Evolutionary conservation across 30 jellyfish, hydroid and myxozoan species (phyloP).

Genomic region (Pelagia noctiluca): DNA sequence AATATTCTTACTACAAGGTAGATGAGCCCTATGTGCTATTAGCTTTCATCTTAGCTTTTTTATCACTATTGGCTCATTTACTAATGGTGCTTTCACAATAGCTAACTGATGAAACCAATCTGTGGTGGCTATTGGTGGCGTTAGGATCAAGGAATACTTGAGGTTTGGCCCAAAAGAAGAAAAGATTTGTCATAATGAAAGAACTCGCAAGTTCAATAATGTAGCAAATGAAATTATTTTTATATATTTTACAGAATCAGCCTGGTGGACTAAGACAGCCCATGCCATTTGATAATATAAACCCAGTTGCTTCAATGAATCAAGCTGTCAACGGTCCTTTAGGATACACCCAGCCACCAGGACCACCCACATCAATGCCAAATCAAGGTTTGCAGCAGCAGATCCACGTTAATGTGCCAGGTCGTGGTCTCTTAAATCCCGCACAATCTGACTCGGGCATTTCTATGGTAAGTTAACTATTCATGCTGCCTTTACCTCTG

Average conservation of each 20-base stretch:
- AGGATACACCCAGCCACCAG: slow-evolving; percentile 80
- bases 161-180: no score
- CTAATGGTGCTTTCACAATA: no score
- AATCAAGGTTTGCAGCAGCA: slow-evolving; percentile 58
- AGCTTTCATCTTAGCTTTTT: no score
- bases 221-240: neutral
- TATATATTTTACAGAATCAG: slow-evolving; percentile 28
- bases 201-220: neutral
- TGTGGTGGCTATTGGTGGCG: no score
- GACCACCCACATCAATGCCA: slow-evolving; percentile 71
- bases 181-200: no score
- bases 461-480: slow-evolving; percentile 52
- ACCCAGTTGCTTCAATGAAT: slow-evolving; percentile 64
- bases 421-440: slow-evolving; percentile 55
- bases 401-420: slow-evolving; percentile 40
- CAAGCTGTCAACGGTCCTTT: slow-evolving; percentile 82
- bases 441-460: slow-evolving; percentile 59
- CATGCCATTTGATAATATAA: slow-evolving; percentile 72
- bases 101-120: no score
- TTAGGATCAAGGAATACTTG: no score
- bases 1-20: no score
- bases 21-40: no score
- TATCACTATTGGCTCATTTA: no score
- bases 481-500: no score
- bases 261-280: slow-evolving; percentile 76